Percentiles rank a stretch among this genome's conserved stretches.
Evolutionary conservation across 1,140 invertebrate species (phyloP).

Genomic region (Pseudomyrmex dendroicus): DNA sequence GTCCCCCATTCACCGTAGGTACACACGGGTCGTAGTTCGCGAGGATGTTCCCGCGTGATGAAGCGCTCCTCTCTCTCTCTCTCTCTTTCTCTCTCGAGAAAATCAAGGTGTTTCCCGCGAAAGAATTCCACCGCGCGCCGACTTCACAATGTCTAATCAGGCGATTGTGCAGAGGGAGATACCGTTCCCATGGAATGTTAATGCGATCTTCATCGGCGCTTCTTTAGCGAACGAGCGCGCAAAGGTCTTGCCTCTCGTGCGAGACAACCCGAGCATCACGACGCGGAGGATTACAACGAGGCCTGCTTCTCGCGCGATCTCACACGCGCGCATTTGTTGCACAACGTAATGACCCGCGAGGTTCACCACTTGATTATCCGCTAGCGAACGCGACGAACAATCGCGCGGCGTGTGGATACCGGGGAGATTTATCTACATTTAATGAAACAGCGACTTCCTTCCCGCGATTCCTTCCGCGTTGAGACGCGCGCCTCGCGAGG

Average conservation of each 20-base stretch:
- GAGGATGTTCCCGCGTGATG: constrained; percentile 54
- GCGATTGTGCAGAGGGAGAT: constrained; percentile 75
- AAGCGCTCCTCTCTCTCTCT: constrained; percentile 24
- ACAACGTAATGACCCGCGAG: constrained; percentile 54
- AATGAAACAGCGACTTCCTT: constrained; percentile 64
- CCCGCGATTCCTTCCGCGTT: constrained; percentile 64
- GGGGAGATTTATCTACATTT: constrained; percentile 56
- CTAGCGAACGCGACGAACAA: constrained; percentile 40
- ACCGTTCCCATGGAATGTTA: constrained; percentile 82
- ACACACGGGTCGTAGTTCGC: not conserved
- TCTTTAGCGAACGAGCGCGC: constrained; percentile 34
- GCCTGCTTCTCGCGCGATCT: constrained; percentile 32
- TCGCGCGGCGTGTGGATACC: constrained; percentile 6
- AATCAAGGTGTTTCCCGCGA: constrained; percentile 64
- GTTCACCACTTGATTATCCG: constrained; percentile 62
- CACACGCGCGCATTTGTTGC: constrained; percentile 76
- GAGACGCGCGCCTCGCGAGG: not conserved
- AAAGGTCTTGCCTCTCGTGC: constrained; percentile 45
- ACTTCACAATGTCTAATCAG: constrained; percentile 64
- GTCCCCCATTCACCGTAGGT: constrained; percentile 3
- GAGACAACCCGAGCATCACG: constrained; percentile 51
- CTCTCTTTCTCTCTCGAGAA: not conserved
- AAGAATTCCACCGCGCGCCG: constrained; percentile 48
- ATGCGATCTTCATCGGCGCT: constrained; percentile 75
- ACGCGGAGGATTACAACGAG: not conserved